Evolutionary conservation across 2,797 vertebrate genomes (phyloP), one percentile per base, ranked within the genome.

Genomic region (Coluber constrictor): DNA sequence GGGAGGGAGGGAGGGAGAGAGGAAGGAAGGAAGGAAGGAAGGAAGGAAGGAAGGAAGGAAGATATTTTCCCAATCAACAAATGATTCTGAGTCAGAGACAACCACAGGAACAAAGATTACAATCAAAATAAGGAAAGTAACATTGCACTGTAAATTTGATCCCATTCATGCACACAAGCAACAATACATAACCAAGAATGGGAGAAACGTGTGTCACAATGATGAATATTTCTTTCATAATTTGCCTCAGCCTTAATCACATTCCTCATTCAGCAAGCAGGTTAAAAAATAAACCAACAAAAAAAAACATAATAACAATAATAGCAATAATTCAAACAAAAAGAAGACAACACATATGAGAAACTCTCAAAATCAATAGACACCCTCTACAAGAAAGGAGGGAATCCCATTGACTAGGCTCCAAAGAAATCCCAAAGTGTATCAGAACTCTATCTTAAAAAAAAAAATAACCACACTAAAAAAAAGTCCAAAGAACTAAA

Each of bases 401-500:
- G 20, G 37, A 47, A 83, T 83, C 10, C 74, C 9, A 23, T 10
- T 11, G 20, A 79, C 70, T n/a, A 86, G 61, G 83, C 16, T 79
- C 29, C 51, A 55, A 91, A n/a, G 6, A 66, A 8, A 63, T 13
- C n/a, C 8, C 5, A 90, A 92, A 90, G 20, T 3, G 23, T 47
- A 56, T 51, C 32, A 12, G 43, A 86, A 86, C 4, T 59, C 57
- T 56, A 51, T 15, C 54, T 57, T 57, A 74, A 91, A 79, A 54
- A 79, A 54, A 74, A 91, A 93, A 93, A 86, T 55, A n/a, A 88
- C 89, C 92, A 88, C 5, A 70, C 15, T 93, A 13, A 57, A 6
- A n/a, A 86, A 66, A 66, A 93, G 12, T 91, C 37, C 86, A 59
- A 56, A 5, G 16, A 92, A 87, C 12, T 9, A 86, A 79, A 89